These are phyloP conservation scores for Peribatodes rhomboidaria DNA, from an alignment of 2,888 invertebrate genomes.

Conservation along the genomic window DNA sequence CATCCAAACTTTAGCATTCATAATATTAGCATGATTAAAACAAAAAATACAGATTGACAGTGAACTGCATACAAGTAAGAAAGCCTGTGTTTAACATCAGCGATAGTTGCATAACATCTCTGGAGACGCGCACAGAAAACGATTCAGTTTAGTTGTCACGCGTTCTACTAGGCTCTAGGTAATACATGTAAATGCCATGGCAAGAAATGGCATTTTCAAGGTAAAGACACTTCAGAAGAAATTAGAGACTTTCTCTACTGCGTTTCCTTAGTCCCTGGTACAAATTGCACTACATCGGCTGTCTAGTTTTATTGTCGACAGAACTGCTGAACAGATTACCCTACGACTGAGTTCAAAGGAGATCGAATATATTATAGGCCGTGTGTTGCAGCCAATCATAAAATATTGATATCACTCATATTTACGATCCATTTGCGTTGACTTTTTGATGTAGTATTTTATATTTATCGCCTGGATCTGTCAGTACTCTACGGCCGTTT, in stretches of 20 bases:
- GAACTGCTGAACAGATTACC: constrained; percentile 35
- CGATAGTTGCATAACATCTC: too few relatives aligned
- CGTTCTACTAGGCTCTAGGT: too few relatives aligned
- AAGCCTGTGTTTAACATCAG: too few relatives aligned
- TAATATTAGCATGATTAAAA: too few relatives aligned
- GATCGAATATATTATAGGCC: constrained; percentile 31
- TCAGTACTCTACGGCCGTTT: constrained; percentile 7
- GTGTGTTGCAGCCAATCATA: constrained; percentile 33
- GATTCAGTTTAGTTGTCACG: too few relatives aligned
- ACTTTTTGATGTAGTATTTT: constrained; percentile 37
- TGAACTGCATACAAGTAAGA: too few relatives aligned
- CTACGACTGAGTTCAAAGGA: constrained; percentile 33
- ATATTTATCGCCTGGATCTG: constrained; percentile 28
- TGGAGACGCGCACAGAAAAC: too few relatives aligned
- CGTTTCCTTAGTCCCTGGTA: neutral
- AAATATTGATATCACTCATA: constrained; percentile 31
- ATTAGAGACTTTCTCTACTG: constrained; percentile 9
- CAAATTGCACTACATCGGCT: constrained; percentile 36
- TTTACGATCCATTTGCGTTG: constrained; percentile 35
- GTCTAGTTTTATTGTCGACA: constrained; percentile 35
- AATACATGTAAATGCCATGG: too few relatives aligned
- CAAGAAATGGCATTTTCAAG: too few relatives aligned
- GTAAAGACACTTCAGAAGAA: neutral
- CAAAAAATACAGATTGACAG: too few relatives aligned
- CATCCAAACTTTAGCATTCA: too few relatives aligned